Percentiles rank a stretch among this genome's conserved stretches.
Conservation (phyloP, 2,888 invertebrate genomes). For the Tipula confusa region DNA sequence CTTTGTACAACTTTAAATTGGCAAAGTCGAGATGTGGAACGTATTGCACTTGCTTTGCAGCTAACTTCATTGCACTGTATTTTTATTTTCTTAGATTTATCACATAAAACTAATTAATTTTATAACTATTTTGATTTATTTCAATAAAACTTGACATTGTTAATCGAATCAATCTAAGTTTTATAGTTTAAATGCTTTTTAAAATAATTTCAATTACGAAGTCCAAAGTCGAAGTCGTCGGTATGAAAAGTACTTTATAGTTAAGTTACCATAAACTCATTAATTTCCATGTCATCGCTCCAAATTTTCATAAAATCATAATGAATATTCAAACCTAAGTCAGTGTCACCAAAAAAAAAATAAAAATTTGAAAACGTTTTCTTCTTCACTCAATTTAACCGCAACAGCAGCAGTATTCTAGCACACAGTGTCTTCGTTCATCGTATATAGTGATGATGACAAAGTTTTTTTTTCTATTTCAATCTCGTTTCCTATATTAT, state of each 20-base stretch:
- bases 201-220: no score
- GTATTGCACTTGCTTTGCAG: no score
- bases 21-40: no score
- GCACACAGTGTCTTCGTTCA: background rate
- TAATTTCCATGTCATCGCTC: background rate
- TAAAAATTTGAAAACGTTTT: background rate
- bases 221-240: no score
- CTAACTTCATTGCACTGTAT: no score
- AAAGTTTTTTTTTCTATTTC: background rate
- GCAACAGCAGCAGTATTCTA: background rate
- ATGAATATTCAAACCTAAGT: slow-evolving; percentile 12
- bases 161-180: background rate
- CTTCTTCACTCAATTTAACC: slow-evolving; percentile 3
- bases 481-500: background rate
- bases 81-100: no score
- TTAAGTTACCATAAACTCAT: background rate
- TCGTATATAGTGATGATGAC: background rate
- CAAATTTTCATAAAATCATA: background rate
- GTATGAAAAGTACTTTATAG: no score
- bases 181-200: no score
- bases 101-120: no score
- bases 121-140: no score
- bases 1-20: no score
- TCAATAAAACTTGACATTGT: background rate
- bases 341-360: background rate